Percentiles rank a stretch among this genome's conserved stretches.
phyloP scores from a whole-genome alignment of 2,888 invertebrate species.

The Cylloceria caligata region DNA sequence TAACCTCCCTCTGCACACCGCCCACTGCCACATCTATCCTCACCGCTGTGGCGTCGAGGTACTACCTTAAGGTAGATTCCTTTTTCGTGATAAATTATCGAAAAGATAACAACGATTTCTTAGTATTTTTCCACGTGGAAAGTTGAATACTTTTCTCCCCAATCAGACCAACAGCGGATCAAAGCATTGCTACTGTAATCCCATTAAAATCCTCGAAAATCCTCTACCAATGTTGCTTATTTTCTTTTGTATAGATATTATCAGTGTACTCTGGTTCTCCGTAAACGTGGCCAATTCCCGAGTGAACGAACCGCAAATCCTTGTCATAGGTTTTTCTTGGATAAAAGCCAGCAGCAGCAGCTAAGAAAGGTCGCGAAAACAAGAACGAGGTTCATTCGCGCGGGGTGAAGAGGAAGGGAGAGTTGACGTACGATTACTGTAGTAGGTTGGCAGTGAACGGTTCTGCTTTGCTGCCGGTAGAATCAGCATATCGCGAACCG shows the following conservation, averaged over 20 bases:
- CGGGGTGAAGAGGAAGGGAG: background rate
- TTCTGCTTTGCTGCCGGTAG: slow-evolving; percentile 28
- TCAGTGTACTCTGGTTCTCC: slow-evolving; percentile 30
- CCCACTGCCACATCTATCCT: no score
- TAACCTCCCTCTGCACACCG: no score
- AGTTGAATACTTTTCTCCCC: background rate
- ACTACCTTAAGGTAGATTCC: no score
- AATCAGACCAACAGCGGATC: background rate
- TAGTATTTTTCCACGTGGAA: background rate
- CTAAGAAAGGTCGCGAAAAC: slow-evolving; percentile 35
- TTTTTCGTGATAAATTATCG: background rate
- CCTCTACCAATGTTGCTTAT: background rate
- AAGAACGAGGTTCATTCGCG: slow-evolving; percentile 22
- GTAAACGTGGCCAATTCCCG: slow-evolving; percentile 60
- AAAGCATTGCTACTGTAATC: background rate
- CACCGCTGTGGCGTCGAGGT: no score
- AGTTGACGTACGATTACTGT: slow-evolving; percentile 59
- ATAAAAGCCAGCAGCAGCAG: slow-evolving; percentile 43
- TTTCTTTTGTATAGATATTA: background rate
- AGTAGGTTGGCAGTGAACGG: slow-evolving; percentile 47
- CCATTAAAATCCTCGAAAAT: slow-evolving; percentile 3
- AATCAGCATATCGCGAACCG: slow-evolving; percentile 46
- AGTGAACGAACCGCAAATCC: slow-evolving; percentile 44
- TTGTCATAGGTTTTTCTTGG: slow-evolving; percentile 36
- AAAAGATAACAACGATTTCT: background rate